These are phyloP conservation scores for Muscidifurax raptorellus DNA, from an alignment of 1,140 invertebrate species.

Conservation along the genomic window DNA sequence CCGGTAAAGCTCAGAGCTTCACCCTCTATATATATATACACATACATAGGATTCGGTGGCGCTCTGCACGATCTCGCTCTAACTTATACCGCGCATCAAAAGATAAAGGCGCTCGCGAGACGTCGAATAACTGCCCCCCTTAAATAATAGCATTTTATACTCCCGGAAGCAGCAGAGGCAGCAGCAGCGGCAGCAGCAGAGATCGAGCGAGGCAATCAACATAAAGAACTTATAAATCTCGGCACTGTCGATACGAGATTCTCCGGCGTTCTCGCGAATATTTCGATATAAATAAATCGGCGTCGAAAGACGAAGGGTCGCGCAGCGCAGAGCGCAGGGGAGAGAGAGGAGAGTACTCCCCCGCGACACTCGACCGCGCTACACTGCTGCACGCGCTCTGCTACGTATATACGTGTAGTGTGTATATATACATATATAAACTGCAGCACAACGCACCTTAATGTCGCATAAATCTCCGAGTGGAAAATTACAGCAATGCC, in stretches of 20 bases:
- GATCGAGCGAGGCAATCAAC: conserved; percentile 44
- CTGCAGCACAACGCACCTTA: conserved; percentile 72
- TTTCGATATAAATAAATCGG: conserved; percentile 63
- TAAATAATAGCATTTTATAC: conserved; percentile 37
- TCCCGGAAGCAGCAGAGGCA: neutral
- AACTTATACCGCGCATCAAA: conserved; percentile 33
- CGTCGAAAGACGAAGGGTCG: conserved; percentile 58
- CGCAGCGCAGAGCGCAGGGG: neutral
- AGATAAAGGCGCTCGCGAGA: conserved; percentile 18
- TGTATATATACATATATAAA: conserved; percentile 54
- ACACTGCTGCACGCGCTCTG: neutral
- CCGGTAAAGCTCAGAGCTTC: conserved; percentile 2
- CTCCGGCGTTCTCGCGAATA: conserved; percentile 57
- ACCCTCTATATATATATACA: neutral
- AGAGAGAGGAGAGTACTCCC: neutral
- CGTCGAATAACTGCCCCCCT: neutral
- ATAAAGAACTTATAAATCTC: conserved; percentile 55
- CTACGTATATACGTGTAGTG: too few species aligned
- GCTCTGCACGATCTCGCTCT: neutral
- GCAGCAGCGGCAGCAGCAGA: neutral
- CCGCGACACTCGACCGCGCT: conserved; percentile 22
- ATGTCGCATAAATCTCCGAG: conserved; percentile 75
- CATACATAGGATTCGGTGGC: neutral
- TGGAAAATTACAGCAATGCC: conserved; percentile 76
- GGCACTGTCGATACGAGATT: conserved; percentile 46